phyloP scores from a whole-genome alignment of 2,797 vertebrate genomes.

The Danio aesculapii region DNA sequence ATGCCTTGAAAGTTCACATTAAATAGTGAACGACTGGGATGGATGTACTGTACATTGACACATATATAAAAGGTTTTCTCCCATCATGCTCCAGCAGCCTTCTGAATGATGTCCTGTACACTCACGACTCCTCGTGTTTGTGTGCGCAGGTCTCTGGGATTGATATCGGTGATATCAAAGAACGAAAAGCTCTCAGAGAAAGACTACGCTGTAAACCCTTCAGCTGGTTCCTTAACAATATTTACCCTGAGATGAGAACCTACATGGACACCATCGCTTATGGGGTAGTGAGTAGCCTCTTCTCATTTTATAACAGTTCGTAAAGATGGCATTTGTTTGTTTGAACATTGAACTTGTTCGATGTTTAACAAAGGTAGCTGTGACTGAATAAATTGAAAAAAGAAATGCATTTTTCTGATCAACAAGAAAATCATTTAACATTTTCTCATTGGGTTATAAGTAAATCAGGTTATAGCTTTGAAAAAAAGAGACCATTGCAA shows the following conservation, averaged over 20 bases:
- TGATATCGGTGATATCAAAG: constrained; percentile 91
- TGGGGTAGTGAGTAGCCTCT: constrained; percentile 85
- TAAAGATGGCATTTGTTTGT: neutral
- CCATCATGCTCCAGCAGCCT: neutral
- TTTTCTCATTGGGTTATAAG: no score
- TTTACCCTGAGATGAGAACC: constrained; percentile 94
- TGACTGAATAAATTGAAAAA: no score
- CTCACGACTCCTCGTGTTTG: neutral
- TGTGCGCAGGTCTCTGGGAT: constrained; percentile 88
- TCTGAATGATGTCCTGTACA: neutral
- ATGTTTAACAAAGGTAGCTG: no score
- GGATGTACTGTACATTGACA: constrained; percentile 20
- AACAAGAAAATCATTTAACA: no score
- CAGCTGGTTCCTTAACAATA: constrained; percentile 93
- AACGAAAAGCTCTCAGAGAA: constrained; percentile 89
- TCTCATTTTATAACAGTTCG: neutral
- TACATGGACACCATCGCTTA: constrained; percentile 91
- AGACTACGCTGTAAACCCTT: constrained; percentile 91
- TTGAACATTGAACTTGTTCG: no score
- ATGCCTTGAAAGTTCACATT: neutral
- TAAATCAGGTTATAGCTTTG: no score
- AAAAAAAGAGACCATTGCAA: no score
- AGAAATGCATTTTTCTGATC: no score
- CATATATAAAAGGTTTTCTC: neutral
- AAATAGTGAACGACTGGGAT: neutral